Percentiles rank a stretch among this genome's conserved stretches.
phyloP scores from a whole-genome alignment of 2,888 invertebrate species.

The Polydrusus cervinus region DNA sequence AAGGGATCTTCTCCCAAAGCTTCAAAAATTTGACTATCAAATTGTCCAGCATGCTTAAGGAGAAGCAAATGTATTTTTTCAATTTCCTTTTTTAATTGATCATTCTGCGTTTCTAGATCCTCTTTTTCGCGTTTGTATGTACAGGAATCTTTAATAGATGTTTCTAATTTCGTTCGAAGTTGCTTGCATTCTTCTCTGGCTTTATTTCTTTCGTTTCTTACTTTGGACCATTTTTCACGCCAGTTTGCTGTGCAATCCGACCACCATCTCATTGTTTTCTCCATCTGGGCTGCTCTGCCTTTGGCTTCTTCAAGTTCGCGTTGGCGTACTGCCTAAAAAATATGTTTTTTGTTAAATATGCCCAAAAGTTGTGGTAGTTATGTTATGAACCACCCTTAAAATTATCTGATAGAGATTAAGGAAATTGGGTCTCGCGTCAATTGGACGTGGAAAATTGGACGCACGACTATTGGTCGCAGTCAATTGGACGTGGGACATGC shows the following conservation, averaged over 20 bases:
- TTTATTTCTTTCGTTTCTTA: constrained; percentile 93
- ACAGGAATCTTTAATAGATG: constrained; percentile 83
- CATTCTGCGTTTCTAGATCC: constrained; percentile 84
- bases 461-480: too few species aligned
- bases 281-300: constrained; percentile 97
- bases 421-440: too few species aligned
- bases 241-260: constrained; percentile 98
- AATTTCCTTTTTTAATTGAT: constrained; percentile 85
- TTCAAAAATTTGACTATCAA: constrained; percentile 75
- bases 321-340: constrained; percentile 75
- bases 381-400: too few species aligned
- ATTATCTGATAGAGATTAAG: too few species aligned
- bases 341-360: too few species aligned
- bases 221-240: constrained; percentile 97
- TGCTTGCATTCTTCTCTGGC: constrained; percentile 85
- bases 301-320: constrained; percentile 95
- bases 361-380: too few species aligned
- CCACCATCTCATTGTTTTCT: constrained; percentile 99
- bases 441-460: too few species aligned
- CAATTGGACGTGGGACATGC: too few species aligned
- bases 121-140: constrained; percentile 85
- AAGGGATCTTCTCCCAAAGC: constrained; percentile 72
- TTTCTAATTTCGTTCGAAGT: constrained; percentile 86
- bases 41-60: constrained; percentile 81
- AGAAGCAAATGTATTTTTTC: constrained; percentile 83